These are phyloP conservation scores for Tupaia tana DNA, from an alignment of 2,113 vertebrate genomes.

Conservation along the genomic window DNA sequence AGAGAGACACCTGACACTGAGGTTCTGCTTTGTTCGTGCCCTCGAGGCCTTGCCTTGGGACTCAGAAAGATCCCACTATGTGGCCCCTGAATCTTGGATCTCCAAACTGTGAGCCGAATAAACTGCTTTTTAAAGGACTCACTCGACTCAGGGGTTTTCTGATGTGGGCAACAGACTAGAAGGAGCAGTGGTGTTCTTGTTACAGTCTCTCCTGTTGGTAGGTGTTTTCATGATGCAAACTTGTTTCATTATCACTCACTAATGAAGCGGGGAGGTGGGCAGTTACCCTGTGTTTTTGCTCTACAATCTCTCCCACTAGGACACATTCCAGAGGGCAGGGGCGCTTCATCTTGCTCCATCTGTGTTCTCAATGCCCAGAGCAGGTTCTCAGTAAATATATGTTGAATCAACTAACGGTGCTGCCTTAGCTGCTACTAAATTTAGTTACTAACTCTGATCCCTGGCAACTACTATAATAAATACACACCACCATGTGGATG, in stretches of 20 bases:
- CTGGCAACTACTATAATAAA: not conserved
- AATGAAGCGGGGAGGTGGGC: not conserved
- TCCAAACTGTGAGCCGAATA: no score
- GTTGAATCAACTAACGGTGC: not conserved
- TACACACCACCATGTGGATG: not conserved
- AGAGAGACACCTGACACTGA: no score
- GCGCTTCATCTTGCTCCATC: not conserved
- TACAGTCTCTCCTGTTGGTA: not conserved
- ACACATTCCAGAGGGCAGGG: not conserved
- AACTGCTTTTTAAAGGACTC: no score
- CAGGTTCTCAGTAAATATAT: not conserved
- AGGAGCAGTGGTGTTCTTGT: not conserved
- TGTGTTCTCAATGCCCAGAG: not conserved
- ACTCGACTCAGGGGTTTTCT: no score
- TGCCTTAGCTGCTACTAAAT: not conserved
- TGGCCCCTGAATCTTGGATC: no score
- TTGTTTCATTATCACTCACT: not conserved
- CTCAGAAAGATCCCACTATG: no score
- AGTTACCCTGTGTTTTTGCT: not conserved
- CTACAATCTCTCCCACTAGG: not conserved
- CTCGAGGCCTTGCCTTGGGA: no score
- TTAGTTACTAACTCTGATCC: not conserved
- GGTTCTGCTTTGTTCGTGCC: no score
- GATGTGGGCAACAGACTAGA: no score
- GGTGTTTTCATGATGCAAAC: not conserved